A percentile compares a stretch with the other conserved stretches of the same genome.
Conservation (phyloP, 2,888 invertebrate species). For the Apamea sordens region DNA sequence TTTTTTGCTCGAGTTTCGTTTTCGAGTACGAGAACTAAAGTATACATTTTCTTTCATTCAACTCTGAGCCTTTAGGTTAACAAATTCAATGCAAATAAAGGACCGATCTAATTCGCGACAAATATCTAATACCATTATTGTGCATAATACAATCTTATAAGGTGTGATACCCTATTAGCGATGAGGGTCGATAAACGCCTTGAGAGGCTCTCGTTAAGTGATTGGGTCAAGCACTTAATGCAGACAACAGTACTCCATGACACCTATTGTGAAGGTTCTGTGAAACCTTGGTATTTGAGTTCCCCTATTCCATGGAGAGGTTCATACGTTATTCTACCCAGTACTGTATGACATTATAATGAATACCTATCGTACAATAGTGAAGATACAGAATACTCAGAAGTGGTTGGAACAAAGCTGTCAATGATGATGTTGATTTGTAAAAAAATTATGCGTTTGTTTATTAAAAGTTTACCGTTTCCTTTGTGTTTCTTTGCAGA, state of each 20-base stretch:
- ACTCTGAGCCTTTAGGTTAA: no score
- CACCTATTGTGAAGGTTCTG: conserved; percentile 36
- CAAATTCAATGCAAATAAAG: background rate
- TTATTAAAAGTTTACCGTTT: background rate
- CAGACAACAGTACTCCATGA: conserved; percentile 50
- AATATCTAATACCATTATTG: conserved; percentile 15
- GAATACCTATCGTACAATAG: conserved; percentile 8
- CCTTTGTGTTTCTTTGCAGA: background rate
- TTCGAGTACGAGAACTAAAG: background rate
- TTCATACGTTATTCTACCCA: conserved; percentile 14
- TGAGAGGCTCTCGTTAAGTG: conserved; percentile 53
- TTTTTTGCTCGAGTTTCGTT: background rate
- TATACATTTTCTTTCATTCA: background rate
- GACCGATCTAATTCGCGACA: background rate
- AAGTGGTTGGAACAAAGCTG: background rate
- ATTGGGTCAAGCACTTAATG: conserved; percentile 61
- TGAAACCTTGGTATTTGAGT: conserved; percentile 21
- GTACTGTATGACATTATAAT: conserved; percentile 19
- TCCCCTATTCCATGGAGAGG: conserved; percentile 19
- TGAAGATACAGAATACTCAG: background rate
- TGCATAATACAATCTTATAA: conserved; percentile 32
- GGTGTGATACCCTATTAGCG: conserved; percentile 40
- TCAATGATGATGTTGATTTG: background rate
- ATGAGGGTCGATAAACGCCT: conserved; percentile 50
- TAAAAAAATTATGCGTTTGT: background rate